Conservation (phyloP, 2,888 invertebrate species). For the Sabellastarte sp. region DNA sequence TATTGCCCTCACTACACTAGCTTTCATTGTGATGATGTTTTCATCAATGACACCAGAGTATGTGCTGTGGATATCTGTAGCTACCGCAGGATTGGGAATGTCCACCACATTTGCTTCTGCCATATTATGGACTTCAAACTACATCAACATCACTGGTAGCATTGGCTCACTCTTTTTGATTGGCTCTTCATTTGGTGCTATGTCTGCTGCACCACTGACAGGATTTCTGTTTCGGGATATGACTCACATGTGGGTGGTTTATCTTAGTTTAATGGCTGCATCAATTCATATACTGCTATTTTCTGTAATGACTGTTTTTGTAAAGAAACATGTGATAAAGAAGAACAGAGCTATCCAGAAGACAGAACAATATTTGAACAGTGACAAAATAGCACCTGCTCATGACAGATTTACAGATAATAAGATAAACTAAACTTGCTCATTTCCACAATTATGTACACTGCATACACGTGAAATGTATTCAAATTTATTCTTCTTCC, state of each 20-base stretch:
- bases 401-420: no score
- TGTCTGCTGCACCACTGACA: not conserved
- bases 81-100: not conserved
- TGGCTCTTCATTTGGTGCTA: not conserved
- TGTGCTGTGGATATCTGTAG: not conserved
- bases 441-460: no score
- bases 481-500: no score
- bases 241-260: not conserved
- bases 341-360: no score
- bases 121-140: not conserved
- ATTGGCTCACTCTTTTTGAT: not conserved
- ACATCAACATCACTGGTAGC: not conserved
- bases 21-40: not conserved
- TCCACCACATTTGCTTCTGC: not conserved
- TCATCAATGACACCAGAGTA: not conserved
- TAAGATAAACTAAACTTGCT: no score
- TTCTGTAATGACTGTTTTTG: no score
- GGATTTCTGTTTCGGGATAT: not conserved
- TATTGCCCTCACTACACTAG: not conserved
- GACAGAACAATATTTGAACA: no score
- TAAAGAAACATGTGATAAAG: no score
- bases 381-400: no score
- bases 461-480: no score
- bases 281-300: no score
- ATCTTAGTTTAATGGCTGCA: not conserved